Evolutionary conservation across 2,113 vertebrate genomes (phyloP).

Genomic region (Fulica atra): DNA sequence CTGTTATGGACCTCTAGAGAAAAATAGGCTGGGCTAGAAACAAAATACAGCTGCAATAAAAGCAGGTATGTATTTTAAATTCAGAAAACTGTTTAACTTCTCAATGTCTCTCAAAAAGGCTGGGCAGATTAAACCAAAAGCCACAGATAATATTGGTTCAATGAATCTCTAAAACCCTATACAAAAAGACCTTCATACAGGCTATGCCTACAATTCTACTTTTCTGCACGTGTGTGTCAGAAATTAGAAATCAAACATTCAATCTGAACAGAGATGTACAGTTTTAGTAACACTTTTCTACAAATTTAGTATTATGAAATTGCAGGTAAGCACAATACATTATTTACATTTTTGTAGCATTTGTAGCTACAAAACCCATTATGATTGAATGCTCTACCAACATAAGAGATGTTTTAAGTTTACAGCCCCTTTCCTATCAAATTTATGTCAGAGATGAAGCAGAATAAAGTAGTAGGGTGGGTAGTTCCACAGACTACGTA

Average conservation of each 20-base stretch:
- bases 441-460: neutral
- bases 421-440: neutral
- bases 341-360: neutral
- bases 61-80: neutral
- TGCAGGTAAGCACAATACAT: neutral
- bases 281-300: neutral
- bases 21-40: neutral
- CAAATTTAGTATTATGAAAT: neutral
- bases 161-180: neutral
- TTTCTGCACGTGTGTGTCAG: neutral
- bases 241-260: neutral
- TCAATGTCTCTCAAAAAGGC: neutral
- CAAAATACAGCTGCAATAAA: neutral
- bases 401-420: neutral
- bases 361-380: neutral
- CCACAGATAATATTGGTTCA: neutral
- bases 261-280: neutral
- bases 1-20: neutral
- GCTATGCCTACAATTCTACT: neutral
- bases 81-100: neutral
- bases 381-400: neutral
- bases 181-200: neutral
- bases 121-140: neutral
- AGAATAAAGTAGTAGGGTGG: neutral
- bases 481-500: neutral